phyloP scores from a whole-genome alignment of 2,113 vertebrate species.

The Cacatua alba region DNA sequence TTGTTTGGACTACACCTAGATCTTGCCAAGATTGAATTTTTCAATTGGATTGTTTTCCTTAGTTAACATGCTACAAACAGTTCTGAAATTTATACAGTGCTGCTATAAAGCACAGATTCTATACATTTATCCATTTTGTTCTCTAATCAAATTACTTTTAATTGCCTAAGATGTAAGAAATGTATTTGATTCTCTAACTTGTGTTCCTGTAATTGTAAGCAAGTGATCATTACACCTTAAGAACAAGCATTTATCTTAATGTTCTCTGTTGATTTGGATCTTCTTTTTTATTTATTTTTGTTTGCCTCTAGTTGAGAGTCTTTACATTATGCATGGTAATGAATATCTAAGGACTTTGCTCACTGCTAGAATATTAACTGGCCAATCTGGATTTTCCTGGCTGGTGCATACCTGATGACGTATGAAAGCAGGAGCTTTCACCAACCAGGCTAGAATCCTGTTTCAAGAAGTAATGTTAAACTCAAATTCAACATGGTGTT shows the following conservation, averaged over 20 bases:
- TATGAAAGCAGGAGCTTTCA: background rate
- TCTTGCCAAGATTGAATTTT: background rate
- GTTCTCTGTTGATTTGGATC: background rate
- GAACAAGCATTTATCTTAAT: background rate
- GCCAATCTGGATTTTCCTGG: background rate
- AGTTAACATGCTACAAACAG: background rate
- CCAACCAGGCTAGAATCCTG: fast-evolving
- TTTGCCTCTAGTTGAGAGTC: background rate
- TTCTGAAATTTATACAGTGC: background rate
- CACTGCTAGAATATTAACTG: background rate
- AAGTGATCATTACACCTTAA: background rate
- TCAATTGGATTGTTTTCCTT: background rate
- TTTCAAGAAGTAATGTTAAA: background rate
- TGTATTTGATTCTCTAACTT: background rate
- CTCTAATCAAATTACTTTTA: background rate
- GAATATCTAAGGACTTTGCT: background rate
- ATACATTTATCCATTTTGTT: background rate
- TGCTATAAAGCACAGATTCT: background rate
- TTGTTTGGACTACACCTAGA: background rate
- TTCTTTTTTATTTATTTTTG: background rate
- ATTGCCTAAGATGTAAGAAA: background rate
- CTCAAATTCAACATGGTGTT: background rate
- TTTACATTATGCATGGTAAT: background rate
- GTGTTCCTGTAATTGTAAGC: background rate
- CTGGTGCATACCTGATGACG: background rate